Evolutionary conservation across 2,888 invertebrate species (phyloP).

Genomic region (Silvanus unidentatus): DNA sequence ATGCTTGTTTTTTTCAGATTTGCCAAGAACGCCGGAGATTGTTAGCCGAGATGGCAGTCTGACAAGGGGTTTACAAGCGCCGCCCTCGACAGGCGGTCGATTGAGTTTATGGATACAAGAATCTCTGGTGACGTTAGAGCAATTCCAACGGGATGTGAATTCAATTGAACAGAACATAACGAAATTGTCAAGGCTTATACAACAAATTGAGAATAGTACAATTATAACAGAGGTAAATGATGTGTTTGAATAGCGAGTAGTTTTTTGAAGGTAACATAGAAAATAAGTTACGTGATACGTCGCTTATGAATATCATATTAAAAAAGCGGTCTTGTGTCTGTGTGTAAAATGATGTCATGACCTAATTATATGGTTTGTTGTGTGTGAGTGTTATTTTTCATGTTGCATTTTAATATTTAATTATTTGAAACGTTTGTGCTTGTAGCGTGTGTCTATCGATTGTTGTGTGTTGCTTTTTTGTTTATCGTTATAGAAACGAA

Average conservation of each 20-base stretch:
- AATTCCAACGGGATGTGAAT: slow-evolving; percentile 59
- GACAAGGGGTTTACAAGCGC: slow-evolving; percentile 41
- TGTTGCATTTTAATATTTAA: too few species aligned
- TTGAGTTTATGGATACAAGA: slow-evolving; percentile 65
- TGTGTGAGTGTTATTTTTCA: too few species aligned
- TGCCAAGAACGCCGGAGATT: slow-evolving; percentile 41
- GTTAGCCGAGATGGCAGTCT: slow-evolving; percentile 45
- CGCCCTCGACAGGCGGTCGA: slow-evolving; percentile 44
- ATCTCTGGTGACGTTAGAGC: slow-evolving; percentile 57
- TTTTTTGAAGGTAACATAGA: background rate
- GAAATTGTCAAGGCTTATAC: slow-evolving; percentile 60
- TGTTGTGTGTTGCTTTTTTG: too few species aligned
- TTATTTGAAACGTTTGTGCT: too few species aligned
- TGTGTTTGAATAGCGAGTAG: background rate
- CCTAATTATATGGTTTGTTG: too few species aligned
- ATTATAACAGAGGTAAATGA: slow-evolving; percentile 25
- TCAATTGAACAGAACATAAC: slow-evolving; percentile 64
- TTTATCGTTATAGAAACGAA: too few species aligned
- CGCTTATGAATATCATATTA: background rate
- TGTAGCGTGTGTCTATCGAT: too few species aligned
- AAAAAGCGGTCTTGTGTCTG: background rate
- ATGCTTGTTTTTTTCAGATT: slow-evolving; percentile 23
- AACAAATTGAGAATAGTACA: slow-evolving; percentile 46
- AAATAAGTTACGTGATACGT: background rate
- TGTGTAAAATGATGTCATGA: too few species aligned